Percentiles rank a stretch among this genome's conserved stretches.
These are phyloP conservation scores for Liopterus haemorrhoidalis DNA, from an alignment of 2,888 invertebrate genomes.

Conservation along the genomic window DNA sequence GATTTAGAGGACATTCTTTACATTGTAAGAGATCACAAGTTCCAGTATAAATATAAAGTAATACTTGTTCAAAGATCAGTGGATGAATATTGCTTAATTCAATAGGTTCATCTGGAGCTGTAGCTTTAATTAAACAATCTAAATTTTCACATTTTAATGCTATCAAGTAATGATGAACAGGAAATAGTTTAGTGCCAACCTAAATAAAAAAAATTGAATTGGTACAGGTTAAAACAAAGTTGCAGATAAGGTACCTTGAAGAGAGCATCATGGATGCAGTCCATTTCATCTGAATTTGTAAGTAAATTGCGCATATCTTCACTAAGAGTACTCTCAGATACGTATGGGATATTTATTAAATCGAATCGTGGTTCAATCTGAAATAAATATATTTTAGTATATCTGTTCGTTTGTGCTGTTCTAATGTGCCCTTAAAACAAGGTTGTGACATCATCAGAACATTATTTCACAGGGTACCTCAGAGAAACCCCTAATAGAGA, in stretches of 20 bases:
- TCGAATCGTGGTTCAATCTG: constrained; percentile 50
- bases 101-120: constrained; percentile 44
- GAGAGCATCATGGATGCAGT: constrained; percentile 66
- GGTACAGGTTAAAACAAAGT: background rate
- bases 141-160: constrained; percentile 59
- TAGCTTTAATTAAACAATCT: constrained; percentile 47
- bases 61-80: constrained; percentile 65
- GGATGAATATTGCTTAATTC: constrained; percentile 53
- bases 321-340: constrained; percentile 46
- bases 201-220: constrained; percentile 42
- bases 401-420: no score
- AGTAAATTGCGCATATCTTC: constrained; percentile 55
- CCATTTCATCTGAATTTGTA: constrained; percentile 57
- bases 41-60: constrained; percentile 65
- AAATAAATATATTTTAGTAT: constrained; percentile 39
- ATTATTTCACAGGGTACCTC: no score
- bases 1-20: constrained; percentile 46
- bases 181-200: constrained; percentile 55
- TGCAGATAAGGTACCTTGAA: constrained; percentile 53
- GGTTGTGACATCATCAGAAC: no score
- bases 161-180: constrained; percentile 69
- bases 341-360: constrained; percentile 46
- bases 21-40: constrained; percentile 55
- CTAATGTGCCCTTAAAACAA: no score
- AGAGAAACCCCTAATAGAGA: no score